phyloP scores from a whole-genome alignment of 1,140 invertebrate species.

The Drosophila kikkawai region DNA sequence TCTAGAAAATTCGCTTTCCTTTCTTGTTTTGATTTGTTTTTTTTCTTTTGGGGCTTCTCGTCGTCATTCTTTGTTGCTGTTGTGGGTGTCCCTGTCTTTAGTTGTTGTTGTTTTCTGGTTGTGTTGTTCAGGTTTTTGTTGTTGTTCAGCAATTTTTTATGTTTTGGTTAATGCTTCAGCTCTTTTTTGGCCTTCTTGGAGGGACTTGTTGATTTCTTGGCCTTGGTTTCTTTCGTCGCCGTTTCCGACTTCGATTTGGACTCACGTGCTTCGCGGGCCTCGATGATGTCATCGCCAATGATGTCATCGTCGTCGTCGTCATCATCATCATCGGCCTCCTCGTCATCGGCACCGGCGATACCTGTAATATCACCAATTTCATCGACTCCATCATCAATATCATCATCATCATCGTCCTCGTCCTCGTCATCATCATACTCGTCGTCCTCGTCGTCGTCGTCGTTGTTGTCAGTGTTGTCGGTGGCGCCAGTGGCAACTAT shows the following conservation, averaged over 20 bases:
- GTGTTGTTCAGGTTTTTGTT: slow-evolving; percentile 21
- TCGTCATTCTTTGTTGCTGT: slow-evolving; percentile 44
- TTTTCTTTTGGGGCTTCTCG: slow-evolving; percentile 35
- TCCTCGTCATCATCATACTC: slow-evolving; percentile 89
- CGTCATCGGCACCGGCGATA: slow-evolving; percentile 88
- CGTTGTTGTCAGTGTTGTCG: slow-evolving; percentile 85
- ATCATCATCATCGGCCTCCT: slow-evolving; percentile 91
- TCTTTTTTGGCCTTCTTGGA: slow-evolving; percentile 86
- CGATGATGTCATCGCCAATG: slow-evolving; percentile 88
- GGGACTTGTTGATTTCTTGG: slow-evolving; percentile 86
- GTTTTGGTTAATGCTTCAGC: slow-evolving; percentile 79
- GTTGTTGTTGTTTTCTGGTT: slow-evolving; percentile 41
- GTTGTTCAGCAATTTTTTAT: slow-evolving; percentile 37
- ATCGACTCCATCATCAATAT: slow-evolving; percentile 87
- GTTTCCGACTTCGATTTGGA: slow-evolving; percentile 92
- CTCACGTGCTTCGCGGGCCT: slow-evolving; percentile 91
- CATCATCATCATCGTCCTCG: slow-evolving; percentile 86
- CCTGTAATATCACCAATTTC: slow-evolving; percentile 88
- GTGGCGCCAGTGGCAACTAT: slow-evolving; percentile 33
- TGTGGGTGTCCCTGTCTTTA: slow-evolving; percentile 52
- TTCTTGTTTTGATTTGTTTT: slow-evolving; percentile 9
- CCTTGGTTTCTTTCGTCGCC: slow-evolving; percentile 79
- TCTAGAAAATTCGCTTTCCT: slow-evolving; percentile 51
- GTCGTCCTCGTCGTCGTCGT: slow-evolving; percentile 88
- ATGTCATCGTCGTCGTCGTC: slow-evolving; percentile 89